These are phyloP conservation scores for Aegithalos caudatus DNA, from an alignment of 2,113 vertebrate species.

Conservation along the genomic window DNA sequence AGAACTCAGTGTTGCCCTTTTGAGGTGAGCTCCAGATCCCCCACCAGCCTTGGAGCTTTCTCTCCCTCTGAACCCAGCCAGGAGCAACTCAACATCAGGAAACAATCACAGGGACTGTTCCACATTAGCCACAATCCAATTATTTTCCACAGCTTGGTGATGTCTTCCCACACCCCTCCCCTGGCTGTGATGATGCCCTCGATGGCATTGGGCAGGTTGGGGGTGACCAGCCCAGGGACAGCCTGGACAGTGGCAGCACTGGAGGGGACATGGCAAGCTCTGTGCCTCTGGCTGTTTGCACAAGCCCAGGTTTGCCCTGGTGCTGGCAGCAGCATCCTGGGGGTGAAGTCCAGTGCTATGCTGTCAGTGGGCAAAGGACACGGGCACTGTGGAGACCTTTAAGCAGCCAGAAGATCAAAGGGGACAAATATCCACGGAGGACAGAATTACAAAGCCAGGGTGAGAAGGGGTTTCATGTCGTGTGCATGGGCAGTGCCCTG, in stretches of 20 bases:
- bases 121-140: neutral
- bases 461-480: neutral
- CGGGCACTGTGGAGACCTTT: neutral
- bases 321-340: neutral
- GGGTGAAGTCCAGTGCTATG: conserved; percentile 2
- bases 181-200: rapidly evolving
- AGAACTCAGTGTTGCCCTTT: neutral
- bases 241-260: neutral
- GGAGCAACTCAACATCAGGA: conserved; percentile 30
- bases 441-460: neutral
- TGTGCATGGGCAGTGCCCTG: neutral
- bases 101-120: neutral
- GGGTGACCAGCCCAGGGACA: neutral
- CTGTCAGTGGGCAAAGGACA: conserved; percentile 9
- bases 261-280: neutral
- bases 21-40: neutral
- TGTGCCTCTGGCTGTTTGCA: neutral
- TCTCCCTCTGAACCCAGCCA: conserved; percentile 13
- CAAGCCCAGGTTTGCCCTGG: neutral
- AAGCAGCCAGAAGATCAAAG: neutral
- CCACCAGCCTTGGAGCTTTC: neutral
- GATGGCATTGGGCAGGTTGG: neutral
- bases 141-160: neutral
- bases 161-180: neutral
- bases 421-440: neutral